phyloP scores from a whole-genome alignment of 2,888 invertebrate genomes.

The Notodonta ziczac region DNA sequence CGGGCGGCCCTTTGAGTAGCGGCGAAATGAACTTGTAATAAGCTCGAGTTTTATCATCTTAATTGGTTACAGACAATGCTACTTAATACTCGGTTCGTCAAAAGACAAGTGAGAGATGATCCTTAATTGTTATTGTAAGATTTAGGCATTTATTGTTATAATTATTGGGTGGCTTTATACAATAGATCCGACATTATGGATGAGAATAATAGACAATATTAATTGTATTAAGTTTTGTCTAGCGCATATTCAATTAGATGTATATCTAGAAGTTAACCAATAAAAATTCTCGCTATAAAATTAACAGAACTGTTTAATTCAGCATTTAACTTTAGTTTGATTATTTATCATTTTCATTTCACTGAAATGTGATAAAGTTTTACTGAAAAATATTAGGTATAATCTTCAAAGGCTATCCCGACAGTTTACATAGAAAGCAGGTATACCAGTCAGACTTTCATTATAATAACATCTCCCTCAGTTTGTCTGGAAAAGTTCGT shows the following conservation, averaged over 20 bases:
- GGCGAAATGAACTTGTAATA: conserved; percentile 38
- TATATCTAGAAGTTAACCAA: no score
- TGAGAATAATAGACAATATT: no score
- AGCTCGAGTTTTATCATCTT: conserved; percentile 37
- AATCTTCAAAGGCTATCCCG: no score
- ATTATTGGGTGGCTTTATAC: not conserved
- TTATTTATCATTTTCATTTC: not conserved
- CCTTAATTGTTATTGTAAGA: not conserved
- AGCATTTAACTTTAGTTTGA: no score
- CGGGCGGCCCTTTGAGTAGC: conserved; percentile 40
- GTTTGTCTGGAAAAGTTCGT: no score
- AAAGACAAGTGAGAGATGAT: not conserved
- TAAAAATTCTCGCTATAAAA: no score
- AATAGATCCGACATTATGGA: not conserved
- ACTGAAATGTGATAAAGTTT: not conserved
- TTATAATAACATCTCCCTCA: not conserved
- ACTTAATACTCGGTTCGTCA: not conserved
- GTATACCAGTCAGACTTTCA: no score
- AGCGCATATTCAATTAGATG: not conserved
- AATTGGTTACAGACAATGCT: conserved; percentile 30
- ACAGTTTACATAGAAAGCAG: not conserved
- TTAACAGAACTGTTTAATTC: no score
- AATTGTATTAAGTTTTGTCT: not conserved
- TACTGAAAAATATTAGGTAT: no score
- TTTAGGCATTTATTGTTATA: not conserved